Percentiles rank a stretch among this genome's conserved stretches.
phyloP scores from a whole-genome alignment of 2,888 invertebrate genomes.

The Cosmopolites sordidus region DNA sequence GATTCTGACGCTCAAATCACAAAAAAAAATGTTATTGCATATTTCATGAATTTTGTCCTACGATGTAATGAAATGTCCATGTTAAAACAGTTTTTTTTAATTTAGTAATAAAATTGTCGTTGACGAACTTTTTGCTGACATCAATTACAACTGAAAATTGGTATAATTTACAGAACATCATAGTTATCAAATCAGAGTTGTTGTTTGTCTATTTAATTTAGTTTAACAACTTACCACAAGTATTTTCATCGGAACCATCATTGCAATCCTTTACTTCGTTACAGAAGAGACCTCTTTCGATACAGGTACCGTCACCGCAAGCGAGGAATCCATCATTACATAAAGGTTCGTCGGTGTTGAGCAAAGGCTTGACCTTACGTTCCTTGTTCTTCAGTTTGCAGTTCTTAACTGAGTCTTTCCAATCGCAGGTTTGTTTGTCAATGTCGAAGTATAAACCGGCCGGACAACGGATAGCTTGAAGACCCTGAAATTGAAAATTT shows the following conservation, averaged over 20 bases:
- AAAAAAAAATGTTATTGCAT: too few relatives aligned
- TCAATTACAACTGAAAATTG: too few relatives aligned
- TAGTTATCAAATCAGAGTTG: too few relatives aligned
- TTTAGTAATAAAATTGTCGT: too few relatives aligned
- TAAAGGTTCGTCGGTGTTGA: slow-evolving; percentile 85
- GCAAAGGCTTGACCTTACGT: slow-evolving; percentile 78
- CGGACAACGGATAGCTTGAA: slow-evolving; percentile 89
- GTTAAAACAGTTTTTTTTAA: too few relatives aligned
- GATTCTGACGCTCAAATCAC: too few relatives aligned
- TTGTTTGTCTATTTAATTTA: too few relatives aligned
- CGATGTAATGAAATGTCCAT: too few relatives aligned
- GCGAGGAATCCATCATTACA: slow-evolving; percentile 84
- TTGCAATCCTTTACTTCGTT: slow-evolving; percentile 87
- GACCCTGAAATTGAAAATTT: slow-evolving; percentile 58
- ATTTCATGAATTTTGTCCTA: too few relatives aligned
- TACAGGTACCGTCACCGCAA: slow-evolving; percentile 82
- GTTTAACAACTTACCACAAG: slow-evolving; percentile 75
- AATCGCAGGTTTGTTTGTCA: slow-evolving; percentile 92
- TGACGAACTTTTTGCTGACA: too few relatives aligned
- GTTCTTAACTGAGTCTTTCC: slow-evolving; percentile 91
- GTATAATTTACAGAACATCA: too few relatives aligned
- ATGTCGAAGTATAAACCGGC: slow-evolving; percentile 90
- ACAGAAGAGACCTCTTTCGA: slow-evolving; percentile 87
- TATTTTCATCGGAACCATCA: slow-evolving; percentile 87
- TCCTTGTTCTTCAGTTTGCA: slow-evolving; percentile 88